phyloP scores from a whole-genome alignment of 2,797 vertebrate genomes.

The Hoplostethus mediterraneus region DNA sequence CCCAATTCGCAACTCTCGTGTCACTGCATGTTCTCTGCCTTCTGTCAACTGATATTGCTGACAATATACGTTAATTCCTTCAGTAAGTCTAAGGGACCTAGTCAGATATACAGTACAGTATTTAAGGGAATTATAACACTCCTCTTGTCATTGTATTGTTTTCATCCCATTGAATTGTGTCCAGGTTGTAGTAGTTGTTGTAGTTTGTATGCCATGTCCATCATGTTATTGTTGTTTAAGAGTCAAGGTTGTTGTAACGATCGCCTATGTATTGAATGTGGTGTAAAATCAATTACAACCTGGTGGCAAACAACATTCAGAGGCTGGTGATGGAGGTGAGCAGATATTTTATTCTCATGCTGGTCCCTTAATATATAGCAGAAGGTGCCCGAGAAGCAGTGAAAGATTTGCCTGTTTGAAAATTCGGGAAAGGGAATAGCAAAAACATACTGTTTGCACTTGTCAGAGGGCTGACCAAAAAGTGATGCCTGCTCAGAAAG shows the following conservation, averaged over 20 bases:
- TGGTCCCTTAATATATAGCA: conserved; percentile 12
- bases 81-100: not conserved
- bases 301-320: not conserved
- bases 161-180: not conserved
- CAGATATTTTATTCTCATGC: conserved; percentile 23
- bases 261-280: conserved; percentile 15
- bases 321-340: conserved; percentile 18
- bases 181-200: not conserved
- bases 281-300: conserved; percentile 6
- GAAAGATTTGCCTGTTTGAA: conserved; percentile 13
- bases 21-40: not conserved
- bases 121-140: not conserved
- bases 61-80: conserved; percentile 3
- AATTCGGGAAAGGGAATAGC: not conserved
- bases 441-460: conserved; percentile 13
- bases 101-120: not conserved
- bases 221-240: not conserved
- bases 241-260: conserved; percentile 6
- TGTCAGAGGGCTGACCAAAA: not conserved
- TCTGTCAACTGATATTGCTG: not conserved
- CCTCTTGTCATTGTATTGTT: not conserved
- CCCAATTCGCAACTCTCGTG: conserved; percentile 20
- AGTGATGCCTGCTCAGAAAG: not conserved
- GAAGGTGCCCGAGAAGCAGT: not conserved
- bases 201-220: not conserved